A percentile compares a stretch with the other conserved stretches of the same genome.
Evolutionary conservation across 2,888 invertebrate species (phyloP).

Genomic region (Trichopria drosophilae): DNA sequence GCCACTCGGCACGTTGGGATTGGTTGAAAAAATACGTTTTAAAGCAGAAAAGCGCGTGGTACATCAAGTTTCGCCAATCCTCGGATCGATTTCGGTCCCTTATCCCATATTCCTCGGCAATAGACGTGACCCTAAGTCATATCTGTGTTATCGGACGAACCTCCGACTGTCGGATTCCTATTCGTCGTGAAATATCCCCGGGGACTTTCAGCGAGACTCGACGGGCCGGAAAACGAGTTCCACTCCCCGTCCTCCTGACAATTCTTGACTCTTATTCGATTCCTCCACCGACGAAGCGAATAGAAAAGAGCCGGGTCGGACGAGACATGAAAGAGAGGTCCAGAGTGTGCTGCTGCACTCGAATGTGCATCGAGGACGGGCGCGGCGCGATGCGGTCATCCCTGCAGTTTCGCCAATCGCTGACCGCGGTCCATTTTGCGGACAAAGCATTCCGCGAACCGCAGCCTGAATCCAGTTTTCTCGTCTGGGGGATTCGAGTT

Average conservation of each 20-base stretch:
- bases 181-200: too few relatives aligned
- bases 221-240: too few relatives aligned
- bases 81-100: too few relatives aligned
- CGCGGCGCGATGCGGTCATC: neutral
- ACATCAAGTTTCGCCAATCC: too few relatives aligned
- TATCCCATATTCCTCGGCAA: too few relatives aligned
- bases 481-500: slow-evolving; percentile 32
- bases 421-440: slow-evolving; percentile 33
- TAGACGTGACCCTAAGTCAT: slow-evolving; percentile 23
- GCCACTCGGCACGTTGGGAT: too few relatives aligned
- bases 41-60: too few relatives aligned
- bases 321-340: too few relatives aligned
- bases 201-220: too few relatives aligned
- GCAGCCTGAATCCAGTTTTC: slow-evolving; percentile 43
- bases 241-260: too few relatives aligned
- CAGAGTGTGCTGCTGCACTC: slow-evolving; percentile 19
- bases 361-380: slow-evolving; percentile 1
- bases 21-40: too few relatives aligned
- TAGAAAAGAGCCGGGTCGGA: slow-evolving; percentile 24
- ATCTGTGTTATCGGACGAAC: slow-evolving; percentile 16
- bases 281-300: slow-evolving; percentile 20
- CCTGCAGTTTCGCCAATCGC: slow-evolving; percentile 29
- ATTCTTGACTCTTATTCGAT: slow-evolving; percentile 30
- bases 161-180: neutral
- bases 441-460: slow-evolving; percentile 38